phyloP scores from a whole-genome alignment of 2,888 invertebrate species.

The Hesperia comma region DNA sequence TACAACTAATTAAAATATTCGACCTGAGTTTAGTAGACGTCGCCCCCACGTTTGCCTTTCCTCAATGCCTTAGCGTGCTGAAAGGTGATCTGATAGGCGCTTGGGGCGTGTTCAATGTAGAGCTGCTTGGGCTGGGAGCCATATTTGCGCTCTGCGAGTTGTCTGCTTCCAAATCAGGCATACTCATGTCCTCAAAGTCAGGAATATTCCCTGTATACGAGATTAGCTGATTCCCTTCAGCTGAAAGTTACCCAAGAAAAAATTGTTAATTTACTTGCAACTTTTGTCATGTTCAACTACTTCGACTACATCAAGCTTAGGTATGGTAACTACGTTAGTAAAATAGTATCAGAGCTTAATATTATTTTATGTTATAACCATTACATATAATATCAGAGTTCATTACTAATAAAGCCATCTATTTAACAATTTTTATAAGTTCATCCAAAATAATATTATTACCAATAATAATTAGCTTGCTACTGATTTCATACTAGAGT shows the following conservation, averaged over 20 bases:
- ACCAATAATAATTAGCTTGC: too few relatives aligned
- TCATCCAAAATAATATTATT: neutral
- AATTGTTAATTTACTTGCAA: constrained; percentile 28
- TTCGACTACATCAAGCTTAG: constrained; percentile 6
- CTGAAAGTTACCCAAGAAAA: constrained; percentile 68
- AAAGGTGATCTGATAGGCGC: constrained; percentile 63
- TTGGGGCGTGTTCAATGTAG: constrained; percentile 74
- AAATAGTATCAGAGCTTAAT: neutral
- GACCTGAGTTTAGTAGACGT: neutral
- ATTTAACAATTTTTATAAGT: neutral
- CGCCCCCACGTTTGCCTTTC: neutral
- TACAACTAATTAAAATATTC: constrained; percentile 3
- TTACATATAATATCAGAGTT: neutral
- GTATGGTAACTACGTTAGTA: constrained; percentile 53
- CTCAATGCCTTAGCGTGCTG: constrained; percentile 63
- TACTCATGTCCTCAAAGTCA: constrained; percentile 79
- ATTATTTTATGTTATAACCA: neutral
- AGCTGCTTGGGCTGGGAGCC: constrained; percentile 56
- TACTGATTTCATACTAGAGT: too few relatives aligned
- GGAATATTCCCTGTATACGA: constrained; percentile 83
- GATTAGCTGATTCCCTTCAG: constrained; percentile 82
- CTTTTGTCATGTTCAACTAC: constrained; percentile 11
- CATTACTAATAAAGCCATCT: neutral
- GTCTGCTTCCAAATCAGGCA: constrained; percentile 71
- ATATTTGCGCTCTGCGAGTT: constrained; percentile 60